Base-by-base conservation (phyloP, 37 sponge, comb jelly and placozoan genomes). In the Mnemiopsis leidyi region DNA sequence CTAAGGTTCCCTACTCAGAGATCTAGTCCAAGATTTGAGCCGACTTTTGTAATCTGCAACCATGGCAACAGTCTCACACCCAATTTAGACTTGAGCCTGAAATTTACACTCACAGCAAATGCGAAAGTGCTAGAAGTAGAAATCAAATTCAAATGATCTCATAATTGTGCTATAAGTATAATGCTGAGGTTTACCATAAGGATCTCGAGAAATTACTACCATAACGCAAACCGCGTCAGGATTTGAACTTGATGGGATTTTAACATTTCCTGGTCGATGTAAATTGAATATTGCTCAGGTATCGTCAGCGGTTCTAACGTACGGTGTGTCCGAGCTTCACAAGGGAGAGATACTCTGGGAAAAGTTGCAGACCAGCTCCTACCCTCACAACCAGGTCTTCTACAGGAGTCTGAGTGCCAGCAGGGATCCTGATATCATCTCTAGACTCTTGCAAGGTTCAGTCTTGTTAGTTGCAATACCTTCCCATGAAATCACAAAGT, bases 371-470 rank as follows among this genome's bases (percentile, higher is more conserved):
- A 20, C 23, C 0, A 40, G 61, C 0, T n/a, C 40, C 23, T 32
- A 33, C 24, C 90, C 90, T 5, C 24, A 40, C 30, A 85, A 85
- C 23, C 61, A 40, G 13, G 36, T 18, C 0, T 37, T 38, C 20
- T 85, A 36, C 29, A 39, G 48, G 35, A 33, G 36, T 39, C 29
- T 85, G 30, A 37, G 38, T 36, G 39, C 90, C 0, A 32, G 61
- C 2, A 23, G 39, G 16, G 48, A 85, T 25, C 40, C 90, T 36
- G 35, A 38, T 3, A 85, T 39, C 16, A 39, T 85, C 21, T 25
- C 9, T 32, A 38, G 36, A 39, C 90, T 85, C 0, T 26, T 85
- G 61, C 61, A 85, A 39, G 90, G 90, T 36, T 79, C 28, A 73
- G 28, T 16, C 76, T 73, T 25, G 24, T 25, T 73, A n/a, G 24